Base-by-base conservation (phyloP, 1,140 invertebrate species). In the Ceratosolen solmsi region DNA sequence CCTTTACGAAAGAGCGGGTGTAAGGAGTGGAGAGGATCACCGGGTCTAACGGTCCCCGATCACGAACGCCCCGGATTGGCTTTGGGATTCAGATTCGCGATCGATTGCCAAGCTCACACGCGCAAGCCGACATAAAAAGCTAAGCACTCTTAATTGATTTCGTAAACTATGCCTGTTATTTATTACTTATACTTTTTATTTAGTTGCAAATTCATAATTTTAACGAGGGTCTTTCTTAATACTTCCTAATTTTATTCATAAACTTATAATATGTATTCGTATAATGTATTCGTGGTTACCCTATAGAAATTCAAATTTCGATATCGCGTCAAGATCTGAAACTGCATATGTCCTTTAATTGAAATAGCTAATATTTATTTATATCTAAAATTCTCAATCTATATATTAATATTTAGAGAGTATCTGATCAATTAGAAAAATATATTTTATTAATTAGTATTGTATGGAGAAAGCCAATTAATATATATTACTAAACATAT, bases 21-120 rank as follows among this genome's bases (percentile, higher is more conserved):
- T 36, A 17, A 30, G 36, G 33, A 65, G 63, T 0, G 2, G 20
- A 60, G 27, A 17, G 22, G n/a, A 27, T 27, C 46, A 9, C 3
- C 30, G 30, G 65, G 25, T 73, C 72, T 65, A 81, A 81, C 80
- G 72, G 56, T 74, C 71, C 22, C 20, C 22, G 49, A 46, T 81
- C 80, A 81, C 72, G 80, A 75, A 75, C 11, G 15, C 25, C 30
- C 46, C n/a, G 49, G 27, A 72, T 72, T 72, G 11, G 13, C n/a
- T 27, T 41, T 33, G 27, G n/a, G 70, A 72, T n/a, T 41, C 70
- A 27, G 17, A 56, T 73, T 73, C 73, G 54, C 22, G 54, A 75
- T 75, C 73, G 56, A 75, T 75, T 25, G 33, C 13, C 25, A 17
- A 8, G 41, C 38, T 13, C 38, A 58, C 75, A 65, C 60, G 60